A percentile compares a stretch with the other conserved stretches of the same genome.
Evolutionary conservation across 2,113 vertebrate species (phyloP).

Genomic region (Megaptera novaeangliae): DNA sequence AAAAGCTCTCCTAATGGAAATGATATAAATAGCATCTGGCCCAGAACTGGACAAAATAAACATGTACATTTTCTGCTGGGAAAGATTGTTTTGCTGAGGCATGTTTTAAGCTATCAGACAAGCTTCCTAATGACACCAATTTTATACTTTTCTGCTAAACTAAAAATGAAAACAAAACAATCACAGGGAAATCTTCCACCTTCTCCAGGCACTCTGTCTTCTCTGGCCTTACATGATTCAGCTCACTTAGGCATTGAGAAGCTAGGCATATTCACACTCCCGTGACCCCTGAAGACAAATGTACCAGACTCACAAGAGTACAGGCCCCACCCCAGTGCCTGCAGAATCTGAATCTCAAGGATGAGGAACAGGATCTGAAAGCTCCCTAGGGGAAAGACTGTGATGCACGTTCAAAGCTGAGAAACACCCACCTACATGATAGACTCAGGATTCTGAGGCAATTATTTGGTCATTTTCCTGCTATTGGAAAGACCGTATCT

Average conservation of each 20-base stretch:
- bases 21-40: neutral
- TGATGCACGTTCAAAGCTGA: neutral
- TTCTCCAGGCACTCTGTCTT: neutral
- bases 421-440: neutral
- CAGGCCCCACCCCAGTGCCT: too few species aligned
- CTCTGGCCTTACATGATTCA: neutral
- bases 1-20: neutral
- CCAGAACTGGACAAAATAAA: neutral
- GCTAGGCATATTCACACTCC: neutral
- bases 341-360: neutral
- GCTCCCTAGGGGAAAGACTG: neutral
- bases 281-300: neutral
- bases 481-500: neutral
- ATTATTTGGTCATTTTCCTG: neutral
- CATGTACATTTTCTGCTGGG: neutral
- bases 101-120: neutral
- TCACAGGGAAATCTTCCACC: neutral
- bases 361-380: neutral
- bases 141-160: neutral
- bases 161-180: neutral
- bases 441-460: neutral
- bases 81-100: neutral
- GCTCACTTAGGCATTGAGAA: neutral
- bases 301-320: neutral
- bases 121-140: neutral